Percentiles rank a stretch among this genome's conserved stretches.
Evolutionary conservation across 2,888 invertebrate genomes (phyloP).

Genomic region (Eupeodes luniger): DNA sequence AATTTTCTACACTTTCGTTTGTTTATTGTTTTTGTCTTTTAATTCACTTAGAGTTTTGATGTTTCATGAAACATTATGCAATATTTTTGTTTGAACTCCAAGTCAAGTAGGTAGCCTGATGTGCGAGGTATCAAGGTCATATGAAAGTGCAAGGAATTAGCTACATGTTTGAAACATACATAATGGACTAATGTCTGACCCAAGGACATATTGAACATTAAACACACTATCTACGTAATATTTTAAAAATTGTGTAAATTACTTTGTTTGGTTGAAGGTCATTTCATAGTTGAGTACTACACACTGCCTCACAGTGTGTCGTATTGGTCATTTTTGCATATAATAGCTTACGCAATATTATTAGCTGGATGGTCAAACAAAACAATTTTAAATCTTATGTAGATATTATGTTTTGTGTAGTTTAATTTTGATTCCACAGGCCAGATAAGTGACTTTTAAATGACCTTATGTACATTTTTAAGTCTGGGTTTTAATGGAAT

Average conservation of each 20-base stretch:
- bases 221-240: not conserved
- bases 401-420: constrained; percentile 46
- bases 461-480: constrained; percentile 37
- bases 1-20: constrained; percentile 72
- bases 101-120: constrained; percentile 7
- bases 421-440: constrained; percentile 54
- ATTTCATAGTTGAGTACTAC: constrained; percentile 7
- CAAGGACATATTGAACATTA: constrained; percentile 55
- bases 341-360: constrained; percentile 57
- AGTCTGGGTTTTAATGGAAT: constrained; percentile 51
- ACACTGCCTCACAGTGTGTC: constrained; percentile 33
- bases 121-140: constrained; percentile 48
- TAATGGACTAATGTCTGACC: constrained; percentile 26
- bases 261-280: constrained; percentile 60
- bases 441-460: constrained; percentile 59
- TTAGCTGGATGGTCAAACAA: constrained; percentile 41
- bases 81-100: constrained; percentile 17
- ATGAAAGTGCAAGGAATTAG: constrained; percentile 65
- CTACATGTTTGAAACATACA: not conserved
- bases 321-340: constrained; percentile 59
- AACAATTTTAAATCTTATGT: constrained; percentile 39
- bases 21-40: constrained; percentile 18
- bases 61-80: constrained; percentile 60
- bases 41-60: not conserved
- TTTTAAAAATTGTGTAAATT: constrained; percentile 28